Percentiles rank a stretch among this genome's conserved stretches.
phyloP scores from a whole-genome alignment of 2,888 invertebrate genomes.

The Orthosia gothica region DNA sequence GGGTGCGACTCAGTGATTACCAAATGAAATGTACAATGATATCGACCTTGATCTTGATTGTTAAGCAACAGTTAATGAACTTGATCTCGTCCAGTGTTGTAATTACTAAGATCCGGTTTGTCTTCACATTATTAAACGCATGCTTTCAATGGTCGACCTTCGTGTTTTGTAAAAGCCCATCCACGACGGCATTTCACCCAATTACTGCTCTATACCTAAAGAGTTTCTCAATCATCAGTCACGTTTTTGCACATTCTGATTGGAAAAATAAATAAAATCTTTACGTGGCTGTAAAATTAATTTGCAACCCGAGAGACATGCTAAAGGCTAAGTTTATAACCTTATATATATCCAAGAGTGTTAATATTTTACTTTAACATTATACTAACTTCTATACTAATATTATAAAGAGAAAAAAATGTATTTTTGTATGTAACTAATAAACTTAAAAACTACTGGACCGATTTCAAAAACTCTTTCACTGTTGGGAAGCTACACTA shows the following conservation, averaged over 20 bases:
- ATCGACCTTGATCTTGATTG: constrained; percentile 55
- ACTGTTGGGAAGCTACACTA: too few species aligned
- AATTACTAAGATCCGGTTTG: constrained; percentile 50
- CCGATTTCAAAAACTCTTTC: too few species aligned
- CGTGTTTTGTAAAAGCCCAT: constrained; percentile 1
- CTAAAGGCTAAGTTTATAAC: background rate
- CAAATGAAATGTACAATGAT: constrained; percentile 19
- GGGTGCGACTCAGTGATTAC: constrained; percentile 9
- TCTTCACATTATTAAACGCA: constrained; percentile 10
- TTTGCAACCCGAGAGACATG: background rate
- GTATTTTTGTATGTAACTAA: too few species aligned
- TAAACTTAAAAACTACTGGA: too few species aligned
- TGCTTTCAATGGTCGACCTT: background rate
- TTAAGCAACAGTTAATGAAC: constrained; percentile 52
- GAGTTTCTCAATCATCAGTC: background rate
- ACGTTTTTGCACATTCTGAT: background rate
- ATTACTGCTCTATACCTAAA: background rate
- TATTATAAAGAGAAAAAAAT: too few species aligned
- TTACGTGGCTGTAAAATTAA: background rate
- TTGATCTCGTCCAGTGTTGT: constrained; percentile 48
- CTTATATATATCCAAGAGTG: background rate
- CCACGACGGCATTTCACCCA: background rate
- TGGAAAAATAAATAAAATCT: constrained; percentile 3
- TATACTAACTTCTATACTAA: too few species aligned
- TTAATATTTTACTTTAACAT: background rate